Base-by-base conservation (phyloP, 2,113 vertebrate genomes). In the Caranx ignobilis region DNA sequence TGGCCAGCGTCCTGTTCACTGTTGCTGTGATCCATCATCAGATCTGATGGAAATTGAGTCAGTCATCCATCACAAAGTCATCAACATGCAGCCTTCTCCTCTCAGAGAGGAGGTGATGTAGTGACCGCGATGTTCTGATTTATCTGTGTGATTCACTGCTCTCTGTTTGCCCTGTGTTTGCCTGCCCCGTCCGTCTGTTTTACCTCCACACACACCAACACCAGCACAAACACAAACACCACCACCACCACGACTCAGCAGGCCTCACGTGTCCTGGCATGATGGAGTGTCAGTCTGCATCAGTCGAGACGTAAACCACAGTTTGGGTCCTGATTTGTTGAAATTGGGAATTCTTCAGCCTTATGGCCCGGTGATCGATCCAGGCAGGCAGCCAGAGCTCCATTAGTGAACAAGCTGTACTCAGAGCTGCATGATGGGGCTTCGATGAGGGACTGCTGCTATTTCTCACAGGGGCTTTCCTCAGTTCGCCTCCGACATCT, bases 21-120 rank as follows among this genome's bases (percentile, higher is more conserved):
- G 74, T 64, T 1, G 7, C 57, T n/a, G 41, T 77, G 76, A 88
- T 89, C 69, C 65, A 88, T 90, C 84, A 65, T 56, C 16, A 6
- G 47, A 57, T 79, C 65, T 74, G 71, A 88, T 79, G 57, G 57
- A 64, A 73, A 21, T 64, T 61, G 73, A 89, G 69, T 70, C 86
- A 21, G 57, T 43, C 88, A 90, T 91, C 79, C 86, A 89, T 93
- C 91, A 90, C 63, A 90, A 89, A 90, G 82, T 86, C 88, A 87
- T 90, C 89, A 90, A 56, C 86, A 76, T 61, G 57, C 83, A 75
- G 81, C 77, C 84, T 82, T 82, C 67, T 56, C 60, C 87, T 83
- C 79, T 84, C 87, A 52, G 50, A 75, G n/a, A 32, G 26, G 65
- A 71, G 48, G 47, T 77, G 79, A 88, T 87, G 54, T 43, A 88